These are phyloP conservation scores for Dysidea cf. avara DNA, from an alignment of 37 sponge, comb jelly and placozoan genomes.

Conservation along the genomic window DNA sequence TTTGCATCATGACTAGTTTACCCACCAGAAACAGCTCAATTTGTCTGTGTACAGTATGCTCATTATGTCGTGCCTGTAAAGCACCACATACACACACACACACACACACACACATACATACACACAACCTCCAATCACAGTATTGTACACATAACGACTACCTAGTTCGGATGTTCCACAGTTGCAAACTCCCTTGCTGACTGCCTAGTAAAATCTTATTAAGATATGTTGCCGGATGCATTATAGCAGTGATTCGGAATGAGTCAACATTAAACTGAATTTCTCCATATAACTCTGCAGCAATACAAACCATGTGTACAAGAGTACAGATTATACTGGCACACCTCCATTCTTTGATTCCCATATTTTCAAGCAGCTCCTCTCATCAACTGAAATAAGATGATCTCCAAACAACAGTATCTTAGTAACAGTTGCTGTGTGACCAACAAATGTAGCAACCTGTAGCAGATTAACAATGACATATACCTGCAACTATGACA, in stretches of 20 bases:
- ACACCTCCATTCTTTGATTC: constrained; percentile 41
- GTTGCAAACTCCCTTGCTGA: constrained; percentile 81
- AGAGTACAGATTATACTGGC: not conserved
- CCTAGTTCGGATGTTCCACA: constrained; percentile 92
- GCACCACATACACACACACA: too few relatives aligned
- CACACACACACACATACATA: not conserved
- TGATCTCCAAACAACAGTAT: constrained; percentile 85
- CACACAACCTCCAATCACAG: too few relatives aligned
- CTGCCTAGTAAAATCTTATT: constrained; percentile 92
- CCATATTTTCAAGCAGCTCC: constrained; percentile 67
- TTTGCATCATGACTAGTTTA: too few relatives aligned
- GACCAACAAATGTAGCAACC: constrained; percentile 50
- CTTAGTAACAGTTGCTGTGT: constrained; percentile 39
- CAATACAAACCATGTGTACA: not conserved
- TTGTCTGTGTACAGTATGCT: too few relatives aligned
- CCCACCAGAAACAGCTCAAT: too few relatives aligned
- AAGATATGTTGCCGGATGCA: constrained; percentile 95
- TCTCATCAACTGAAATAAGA: constrained; percentile 79
- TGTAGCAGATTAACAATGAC: too few relatives aligned
- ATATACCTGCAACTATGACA: too few relatives aligned
- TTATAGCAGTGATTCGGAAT: constrained; percentile 63
- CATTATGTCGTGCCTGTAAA: too few relatives aligned
- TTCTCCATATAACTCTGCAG: constrained; percentile 84
- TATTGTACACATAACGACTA: constrained; percentile 10
- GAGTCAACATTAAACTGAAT: constrained; percentile 57